Conservation (phyloP, 2,113 vertebrate species). For the Azemiops feae region DNA sequence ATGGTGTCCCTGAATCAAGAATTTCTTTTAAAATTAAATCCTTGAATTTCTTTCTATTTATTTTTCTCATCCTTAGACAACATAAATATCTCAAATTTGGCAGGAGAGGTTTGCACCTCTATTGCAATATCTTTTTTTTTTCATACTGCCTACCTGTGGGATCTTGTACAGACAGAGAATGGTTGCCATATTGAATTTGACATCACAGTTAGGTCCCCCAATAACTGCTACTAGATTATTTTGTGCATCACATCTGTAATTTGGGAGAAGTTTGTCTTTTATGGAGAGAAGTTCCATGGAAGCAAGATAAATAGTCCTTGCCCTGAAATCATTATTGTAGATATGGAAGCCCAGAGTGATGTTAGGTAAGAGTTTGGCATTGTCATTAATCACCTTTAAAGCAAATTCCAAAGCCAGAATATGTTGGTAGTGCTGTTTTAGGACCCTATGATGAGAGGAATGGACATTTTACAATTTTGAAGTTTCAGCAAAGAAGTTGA, state of each 20-base stretch:
- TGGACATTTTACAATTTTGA: not conserved
- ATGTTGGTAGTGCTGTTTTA: constrained; percentile 12
- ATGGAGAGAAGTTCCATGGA: not conserved
- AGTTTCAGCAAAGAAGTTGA: not conserved
- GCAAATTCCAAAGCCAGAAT: constrained; percentile 4
- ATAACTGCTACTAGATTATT: not conserved
- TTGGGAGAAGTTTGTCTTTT: not conserved
- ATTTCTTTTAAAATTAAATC: not conserved
- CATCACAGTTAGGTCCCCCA: not conserved
- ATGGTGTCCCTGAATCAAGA: not conserved
- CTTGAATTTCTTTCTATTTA: not conserved
- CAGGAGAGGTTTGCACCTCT: not conserved
- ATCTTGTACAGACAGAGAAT: not conserved
- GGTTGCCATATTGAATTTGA: not conserved
- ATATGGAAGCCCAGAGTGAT: constrained; percentile 9
- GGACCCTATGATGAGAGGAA: not conserved
- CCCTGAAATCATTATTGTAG: not conserved
- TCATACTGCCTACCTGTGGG: not conserved
- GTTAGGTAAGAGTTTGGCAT: not conserved
- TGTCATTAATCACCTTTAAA: not conserved
- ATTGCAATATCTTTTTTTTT: not conserved
- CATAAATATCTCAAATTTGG: not conserved
- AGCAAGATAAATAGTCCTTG: not conserved
- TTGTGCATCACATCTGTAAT: not conserved
- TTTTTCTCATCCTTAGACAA: not conserved